Conservation (phyloP, 2,888 invertebrate genomes). For the Melitaea athalia region DNA sequence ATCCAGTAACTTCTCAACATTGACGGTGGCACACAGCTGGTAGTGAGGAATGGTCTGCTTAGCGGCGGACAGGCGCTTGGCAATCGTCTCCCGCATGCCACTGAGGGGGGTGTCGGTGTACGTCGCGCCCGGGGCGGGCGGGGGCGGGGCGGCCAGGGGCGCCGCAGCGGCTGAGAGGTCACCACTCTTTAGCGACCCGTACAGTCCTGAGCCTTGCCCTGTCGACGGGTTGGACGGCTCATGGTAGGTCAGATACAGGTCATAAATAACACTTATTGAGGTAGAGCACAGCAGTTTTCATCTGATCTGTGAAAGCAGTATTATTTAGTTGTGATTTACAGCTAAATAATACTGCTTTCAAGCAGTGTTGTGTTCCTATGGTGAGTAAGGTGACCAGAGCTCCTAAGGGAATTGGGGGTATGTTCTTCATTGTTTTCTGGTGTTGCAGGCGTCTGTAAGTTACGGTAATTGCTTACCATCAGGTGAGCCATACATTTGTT, state of each 20-base stretch:
- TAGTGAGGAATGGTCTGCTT: conserved; percentile 98
- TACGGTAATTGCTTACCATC: too few species aligned
- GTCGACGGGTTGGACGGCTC: conserved; percentile 43
- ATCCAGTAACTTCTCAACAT: conserved; percentile 90
- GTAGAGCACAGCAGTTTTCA: too few species aligned
- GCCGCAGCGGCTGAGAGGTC: conserved; percentile 83
- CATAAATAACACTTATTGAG: too few species aligned
- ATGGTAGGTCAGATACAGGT: background rate
- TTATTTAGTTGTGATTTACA: too few species aligned
- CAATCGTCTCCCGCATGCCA: conserved; percentile 93
- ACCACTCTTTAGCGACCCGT: conserved; percentile 90
- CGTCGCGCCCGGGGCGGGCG: conserved; percentile 73
- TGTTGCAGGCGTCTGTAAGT: too few species aligned
- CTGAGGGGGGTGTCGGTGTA: conserved; percentile 91
- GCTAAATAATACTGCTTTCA: too few species aligned
- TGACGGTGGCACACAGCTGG: conserved; percentile 93
- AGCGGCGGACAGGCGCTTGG: conserved; percentile 92
- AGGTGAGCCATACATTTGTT: too few species aligned
- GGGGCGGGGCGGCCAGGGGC: conserved; percentile 48
- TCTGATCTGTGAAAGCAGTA: too few species aligned
- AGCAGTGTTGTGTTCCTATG: too few species aligned
- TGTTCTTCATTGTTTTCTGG: too few species aligned
- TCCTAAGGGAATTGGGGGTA: too few species aligned
- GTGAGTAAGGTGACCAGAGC: too few species aligned
- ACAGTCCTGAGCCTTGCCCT: conserved; percentile 90